These are phyloP conservation scores for Drosophila falleni DNA, from an alignment of 2,888 invertebrate species.

Conservation along the genomic window DNA sequence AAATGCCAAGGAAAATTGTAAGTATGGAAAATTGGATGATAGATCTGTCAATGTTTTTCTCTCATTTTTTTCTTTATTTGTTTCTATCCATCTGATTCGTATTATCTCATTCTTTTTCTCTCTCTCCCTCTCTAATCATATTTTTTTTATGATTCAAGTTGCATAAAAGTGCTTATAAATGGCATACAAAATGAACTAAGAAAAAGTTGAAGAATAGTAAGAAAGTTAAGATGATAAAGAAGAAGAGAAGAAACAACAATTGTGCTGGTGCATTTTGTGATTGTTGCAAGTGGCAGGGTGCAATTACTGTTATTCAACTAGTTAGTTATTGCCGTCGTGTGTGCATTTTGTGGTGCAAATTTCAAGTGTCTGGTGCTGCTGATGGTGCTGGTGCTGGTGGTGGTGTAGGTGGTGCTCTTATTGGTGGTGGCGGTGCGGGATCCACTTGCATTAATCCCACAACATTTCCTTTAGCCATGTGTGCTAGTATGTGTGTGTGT, in stretches of 20 bases:
- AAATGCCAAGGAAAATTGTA: too few relatives aligned
- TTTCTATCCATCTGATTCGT: background rate
- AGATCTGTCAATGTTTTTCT: too few relatives aligned
- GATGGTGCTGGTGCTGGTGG: slow-evolving; percentile 1
- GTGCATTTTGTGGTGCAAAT: slow-evolving; percentile 64
- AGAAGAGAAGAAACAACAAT: slow-evolving; percentile 32
- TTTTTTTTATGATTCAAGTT: background rate
- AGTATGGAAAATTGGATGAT: too few relatives aligned
- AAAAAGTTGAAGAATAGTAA: background rate
- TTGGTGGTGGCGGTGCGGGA: slow-evolving; percentile 1
- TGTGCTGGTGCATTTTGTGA: slow-evolving; percentile 49
- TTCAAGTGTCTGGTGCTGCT: slow-evolving; percentile 46
- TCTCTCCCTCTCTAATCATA: background rate
- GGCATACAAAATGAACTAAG: background rate
- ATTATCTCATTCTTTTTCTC: background rate
- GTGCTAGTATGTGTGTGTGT: too few relatives aligned
- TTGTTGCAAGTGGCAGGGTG: slow-evolving; percentile 27
- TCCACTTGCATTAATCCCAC: slow-evolving; percentile 14
- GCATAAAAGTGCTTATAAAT: background rate
- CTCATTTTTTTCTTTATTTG: too few relatives aligned
- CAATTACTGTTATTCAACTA: slow-evolving; percentile 29
- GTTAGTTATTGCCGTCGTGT: slow-evolving; percentile 53
- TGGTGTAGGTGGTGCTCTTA: slow-evolving; percentile 9
- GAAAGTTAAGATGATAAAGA: background rate
- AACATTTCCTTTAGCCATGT: too few relatives aligned